Percentiles rank a stretch among this genome's conserved stretches.
Evolutionary conservation across 2,113 vertebrate species (phyloP).

Genomic region (Percopsis transmontana): DNA sequence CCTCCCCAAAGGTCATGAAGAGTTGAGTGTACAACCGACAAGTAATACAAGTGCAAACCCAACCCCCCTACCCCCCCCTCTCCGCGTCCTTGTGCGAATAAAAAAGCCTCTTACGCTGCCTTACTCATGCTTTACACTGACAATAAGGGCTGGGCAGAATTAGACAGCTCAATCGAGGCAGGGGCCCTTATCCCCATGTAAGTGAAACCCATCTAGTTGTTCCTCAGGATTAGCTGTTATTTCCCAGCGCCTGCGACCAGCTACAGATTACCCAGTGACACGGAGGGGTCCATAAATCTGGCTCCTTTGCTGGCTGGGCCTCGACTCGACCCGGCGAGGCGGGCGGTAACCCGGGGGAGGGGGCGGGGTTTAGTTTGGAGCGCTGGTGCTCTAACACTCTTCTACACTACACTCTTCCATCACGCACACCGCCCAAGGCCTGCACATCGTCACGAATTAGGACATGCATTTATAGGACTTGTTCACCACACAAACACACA

Average conservation of each 20-base stretch:
- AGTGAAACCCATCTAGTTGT: constrained; percentile 40
- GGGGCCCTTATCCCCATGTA: constrained; percentile 20
- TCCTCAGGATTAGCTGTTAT: constrained; percentile 51
- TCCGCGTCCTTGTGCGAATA: not conserved
- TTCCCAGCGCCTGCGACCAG: constrained; percentile 37
- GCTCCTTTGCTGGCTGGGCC: constrained; percentile 29
- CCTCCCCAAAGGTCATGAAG: constrained; percentile 34
- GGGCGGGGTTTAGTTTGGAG: too few species aligned
- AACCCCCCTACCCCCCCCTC: too few species aligned
- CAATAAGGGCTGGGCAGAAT: constrained; percentile 38
- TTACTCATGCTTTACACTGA: constrained; percentile 9
- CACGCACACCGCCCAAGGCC: constrained; percentile 77
- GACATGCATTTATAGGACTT: constrained; percentile 79
- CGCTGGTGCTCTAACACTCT: too few species aligned
- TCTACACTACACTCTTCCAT: constrained; percentile 62
- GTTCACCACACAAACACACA: constrained; percentile 59
- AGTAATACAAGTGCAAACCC: constrained; percentile 16
- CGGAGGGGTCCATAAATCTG: constrained; percentile 52
- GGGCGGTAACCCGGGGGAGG: constrained; percentile 22
- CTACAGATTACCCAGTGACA: constrained; percentile 51
- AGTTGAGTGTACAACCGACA: constrained; percentile 22
- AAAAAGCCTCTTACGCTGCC: not conserved
- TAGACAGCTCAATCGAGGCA: constrained; percentile 14
- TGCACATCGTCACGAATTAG: constrained; percentile 83
- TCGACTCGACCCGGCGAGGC: constrained; percentile 25